These are phyloP conservation scores for Theristicus caerulescens DNA, from an alignment of 2,113 vertebrate species.

Conservation along the genomic window DNA sequence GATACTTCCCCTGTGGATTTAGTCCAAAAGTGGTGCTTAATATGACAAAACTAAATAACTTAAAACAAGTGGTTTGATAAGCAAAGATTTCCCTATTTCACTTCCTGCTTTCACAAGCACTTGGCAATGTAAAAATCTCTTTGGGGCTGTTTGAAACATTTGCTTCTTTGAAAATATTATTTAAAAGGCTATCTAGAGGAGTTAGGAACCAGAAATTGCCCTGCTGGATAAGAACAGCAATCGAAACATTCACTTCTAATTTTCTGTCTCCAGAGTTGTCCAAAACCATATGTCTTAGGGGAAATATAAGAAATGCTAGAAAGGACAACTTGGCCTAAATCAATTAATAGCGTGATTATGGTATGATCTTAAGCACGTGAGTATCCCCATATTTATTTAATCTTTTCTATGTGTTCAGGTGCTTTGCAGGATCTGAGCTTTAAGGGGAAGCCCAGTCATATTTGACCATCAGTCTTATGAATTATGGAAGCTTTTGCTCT, in stretches of 20 bases:
- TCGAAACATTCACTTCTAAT: background rate
- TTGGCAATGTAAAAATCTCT: background rate
- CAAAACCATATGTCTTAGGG: background rate
- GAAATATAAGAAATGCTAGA: background rate
- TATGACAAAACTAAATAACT: background rate
- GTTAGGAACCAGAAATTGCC: background rate
- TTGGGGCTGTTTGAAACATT: background rate
- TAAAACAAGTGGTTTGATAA: background rate
- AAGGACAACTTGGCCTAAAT: background rate
- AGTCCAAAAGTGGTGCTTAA: background rate
- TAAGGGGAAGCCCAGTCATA: background rate
- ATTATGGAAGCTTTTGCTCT: background rate
- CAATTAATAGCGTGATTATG: background rate
- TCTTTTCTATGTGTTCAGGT: background rate
- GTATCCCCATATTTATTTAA: background rate
- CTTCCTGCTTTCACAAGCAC: background rate
- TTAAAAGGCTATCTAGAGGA: background rate
- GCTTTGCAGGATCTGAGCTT: background rate
- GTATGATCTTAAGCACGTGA: background rate
- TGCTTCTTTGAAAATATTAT: background rate
- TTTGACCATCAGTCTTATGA: background rate
- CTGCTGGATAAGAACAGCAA: background rate
- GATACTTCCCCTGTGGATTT: background rate
- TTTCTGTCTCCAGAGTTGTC: background rate
- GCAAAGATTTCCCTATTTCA: conserved; percentile 4